Percentiles rank a stretch among this genome's conserved stretches.
Evolutionary conservation across 2,113 vertebrate genomes (phyloP).

Genomic region (Tautogolabrus adspersus): DNA sequence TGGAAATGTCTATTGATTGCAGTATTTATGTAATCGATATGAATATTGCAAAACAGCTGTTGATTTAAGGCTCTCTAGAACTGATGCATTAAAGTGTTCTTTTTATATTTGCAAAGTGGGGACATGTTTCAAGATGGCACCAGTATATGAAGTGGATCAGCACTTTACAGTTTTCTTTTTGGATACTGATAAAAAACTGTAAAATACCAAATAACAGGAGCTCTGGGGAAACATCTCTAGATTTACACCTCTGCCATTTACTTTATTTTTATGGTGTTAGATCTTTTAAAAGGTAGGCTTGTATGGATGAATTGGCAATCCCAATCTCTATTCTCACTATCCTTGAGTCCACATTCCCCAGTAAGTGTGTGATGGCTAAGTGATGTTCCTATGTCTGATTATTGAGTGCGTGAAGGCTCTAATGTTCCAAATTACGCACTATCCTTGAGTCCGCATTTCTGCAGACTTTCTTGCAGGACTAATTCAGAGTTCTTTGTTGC

Average conservation of each 20-base stretch:
- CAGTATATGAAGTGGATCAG: neutral
- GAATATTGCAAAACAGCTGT: slow-evolving; percentile 9
- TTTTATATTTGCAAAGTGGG: neutral
- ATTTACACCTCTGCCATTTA: slow-evolving; percentile 1
- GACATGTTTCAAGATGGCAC: slow-evolving; percentile 19
- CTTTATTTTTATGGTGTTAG: neutral
- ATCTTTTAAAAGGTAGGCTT: slow-evolving; percentile 15
- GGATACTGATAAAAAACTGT: neutral
- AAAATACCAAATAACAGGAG: slow-evolving; percentile 16
- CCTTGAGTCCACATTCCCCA: too few relatives aligned
- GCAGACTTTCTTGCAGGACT: too few relatives aligned
- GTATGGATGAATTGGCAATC: too few relatives aligned
- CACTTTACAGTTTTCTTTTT: neutral
- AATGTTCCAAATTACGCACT: too few relatives aligned
- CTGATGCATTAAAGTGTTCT: neutral
- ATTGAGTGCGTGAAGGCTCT: too few relatives aligned
- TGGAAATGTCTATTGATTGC: slow-evolving; percentile 17
- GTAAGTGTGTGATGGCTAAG: too few relatives aligned
- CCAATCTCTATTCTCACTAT: too few relatives aligned
- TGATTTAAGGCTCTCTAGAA: slow-evolving; percentile 6
- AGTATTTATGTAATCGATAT: neutral
- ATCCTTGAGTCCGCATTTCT: too few relatives aligned
- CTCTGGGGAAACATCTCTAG: neutral
- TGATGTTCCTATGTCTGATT: too few relatives aligned
- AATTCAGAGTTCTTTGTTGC: too few relatives aligned